These are phyloP conservation scores for Wiebesia pumilae DNA, from an alignment of 1,140 invertebrate genomes.

Conservation along the genomic window DNA sequence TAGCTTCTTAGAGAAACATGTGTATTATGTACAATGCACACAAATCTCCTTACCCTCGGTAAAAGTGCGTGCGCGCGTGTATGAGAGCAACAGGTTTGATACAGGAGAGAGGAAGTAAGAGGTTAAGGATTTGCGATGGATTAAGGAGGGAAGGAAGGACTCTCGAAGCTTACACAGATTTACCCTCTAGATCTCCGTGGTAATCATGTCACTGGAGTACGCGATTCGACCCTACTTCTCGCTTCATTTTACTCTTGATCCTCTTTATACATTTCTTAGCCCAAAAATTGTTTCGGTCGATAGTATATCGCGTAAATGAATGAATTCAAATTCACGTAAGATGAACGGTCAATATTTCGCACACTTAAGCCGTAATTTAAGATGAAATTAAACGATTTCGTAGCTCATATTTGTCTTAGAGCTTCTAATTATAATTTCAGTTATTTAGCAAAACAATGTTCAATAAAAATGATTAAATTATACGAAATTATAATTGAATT, in stretches of 20 bases:
- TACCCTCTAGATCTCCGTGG: slow-evolving; percentile 51
- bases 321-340: not conserved
- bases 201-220: slow-evolving; percentile 34
- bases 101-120: slow-evolving; percentile 57
- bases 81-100: slow-evolving; percentile 31
- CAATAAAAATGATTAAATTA: too few species aligned
- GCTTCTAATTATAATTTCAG: too few species aligned
- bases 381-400: not conserved
- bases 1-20: too few species aligned
- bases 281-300: not conserved
- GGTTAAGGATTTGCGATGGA: slow-evolving; percentile 67
- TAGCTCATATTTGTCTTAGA: not conserved
- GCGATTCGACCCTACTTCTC: not conserved
- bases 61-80: not conserved
- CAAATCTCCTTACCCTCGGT: not conserved
- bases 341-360: not conserved
- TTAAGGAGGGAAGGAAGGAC: slow-evolving; percentile 65
- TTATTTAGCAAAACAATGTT: too few species aligned
- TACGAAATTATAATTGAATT: too few species aligned
- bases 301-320: not conserved
- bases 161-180: slow-evolving; percentile 65
- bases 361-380: not conserved
- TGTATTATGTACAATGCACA: not conserved
- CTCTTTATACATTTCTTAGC: not conserved
- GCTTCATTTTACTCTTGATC: slow-evolving; percentile 3